Base-by-base conservation (phyloP, 2,888 invertebrate genomes). In the Abrostola tripartita region DNA sequence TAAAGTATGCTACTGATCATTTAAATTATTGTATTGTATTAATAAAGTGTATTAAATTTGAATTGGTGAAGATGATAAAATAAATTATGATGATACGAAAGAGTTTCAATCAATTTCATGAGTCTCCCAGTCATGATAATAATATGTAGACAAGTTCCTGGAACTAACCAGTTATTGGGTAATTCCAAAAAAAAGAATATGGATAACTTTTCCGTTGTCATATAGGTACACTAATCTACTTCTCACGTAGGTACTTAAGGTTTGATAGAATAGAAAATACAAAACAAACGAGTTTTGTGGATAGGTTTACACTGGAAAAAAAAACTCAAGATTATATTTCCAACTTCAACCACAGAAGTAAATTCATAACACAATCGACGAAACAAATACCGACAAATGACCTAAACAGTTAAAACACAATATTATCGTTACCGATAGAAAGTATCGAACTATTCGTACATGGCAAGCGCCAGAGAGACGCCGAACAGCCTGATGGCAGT, bases 1-100 rank as follows among this genome's bases (percentile, higher is more conserved):
- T 81, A 87, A 90, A 89, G 87, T 93, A 92, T 89, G 89, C 90
- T 91, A 92, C 90, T 90, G 91, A 91, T 92, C 93, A 93, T 93
- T 92, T 93, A 93, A 94, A 94, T 94, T 94, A 94, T 94, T 94
- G 90, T 94, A 94, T 88, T 92, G 92, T 93, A 93, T 90, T 90
- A 90, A 91, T 93, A 92, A 93, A 92, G 84, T 93, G 93, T 94
- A 94, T 89, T 91, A 90, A 93, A 92, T 90, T 93, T 92, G 92
- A 93, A 92, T 92, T 93, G 94, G 90, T 93, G 92, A 93, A 90
- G 90, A 94, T 90, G 91, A 92, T 92, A 91, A 93, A 94, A 93
- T 94, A 94, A 94, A 94, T 91, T 92, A 93, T 93, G 90, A 93
- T 88, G 88, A 92, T 88, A 92, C 68, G 67, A 58, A 75, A 80